Base-by-base conservation (phyloP, 1,140 invertebrate genomes). In the fruit fly (Drosophila melanogaster) region DNA sequence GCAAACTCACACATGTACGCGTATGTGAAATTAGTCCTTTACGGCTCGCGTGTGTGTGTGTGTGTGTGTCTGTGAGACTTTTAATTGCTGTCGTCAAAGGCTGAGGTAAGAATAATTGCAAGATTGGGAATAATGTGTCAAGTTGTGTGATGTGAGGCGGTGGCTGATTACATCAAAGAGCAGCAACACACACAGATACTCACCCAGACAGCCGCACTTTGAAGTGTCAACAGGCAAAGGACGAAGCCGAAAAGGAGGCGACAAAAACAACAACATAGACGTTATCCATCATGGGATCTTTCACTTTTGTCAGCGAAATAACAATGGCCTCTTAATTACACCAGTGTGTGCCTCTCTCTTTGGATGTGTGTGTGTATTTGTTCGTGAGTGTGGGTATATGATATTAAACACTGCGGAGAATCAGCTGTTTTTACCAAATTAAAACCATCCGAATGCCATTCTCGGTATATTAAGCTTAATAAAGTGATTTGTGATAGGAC, bases 291-390 rank as follows among this genome's bases (percentile, higher is more conserved):
- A 91, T 81, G 79, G 64, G 67, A 90, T 91, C 90, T 91, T 91
- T 91, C 81, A 91, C 90, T 91, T 91, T 91, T 91, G 90, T 91
- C 90, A 91, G 90, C 90, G 86, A 81, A 90, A 90, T 85, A 91
- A 91, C 90, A 91, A 91, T 91, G 85, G 90, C 85, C 90, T 91
- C 90, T 91, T 91, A 91, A 91, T 91, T 91, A 91, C 90, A 81
- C 81, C 71, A 87, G 69, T 78, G 40, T 70, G 38, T 69, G 61
- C 70, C 8, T 65, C 51, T 60, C n/a, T 67, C 12, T 37, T 22
- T 40, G 19, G 26, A 15, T 46, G 40, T 62, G 33, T 50, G 51
- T 86, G 37, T 79, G 37, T 38, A 15, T 78, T 47, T 59, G 57
- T 38, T 17, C 11, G 11, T 65, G 3, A 33, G 24, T 30, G 10